Base-by-base conservation (phyloP, 2,113 vertebrate species). In the Bufo bufo region DNA sequence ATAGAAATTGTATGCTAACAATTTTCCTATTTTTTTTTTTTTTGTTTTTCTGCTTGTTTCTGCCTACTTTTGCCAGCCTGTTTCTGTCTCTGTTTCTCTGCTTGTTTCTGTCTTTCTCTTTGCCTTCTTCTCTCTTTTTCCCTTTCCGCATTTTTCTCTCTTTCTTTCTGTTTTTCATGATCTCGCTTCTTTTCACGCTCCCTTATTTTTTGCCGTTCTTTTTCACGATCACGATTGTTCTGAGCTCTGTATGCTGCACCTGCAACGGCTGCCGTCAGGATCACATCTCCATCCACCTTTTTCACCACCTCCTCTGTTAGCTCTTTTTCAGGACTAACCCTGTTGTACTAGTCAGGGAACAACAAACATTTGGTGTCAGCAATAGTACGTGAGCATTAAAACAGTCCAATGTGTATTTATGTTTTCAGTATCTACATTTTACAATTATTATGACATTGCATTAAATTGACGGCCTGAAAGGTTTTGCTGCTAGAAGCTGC, bases 91-190 rank as follows among this genome's bases (percentile, higher is more conserved):
- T 84, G 80, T 59, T 84, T 85, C 63, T 84, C 89, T 0, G 23
- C 49, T 19, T 52, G 54, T 52, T n/a, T 85, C 52, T 78, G 65
- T 47, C 82, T 74, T 50, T 84, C 85, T 84, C 52, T 61, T 75
- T 89, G 87, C 19, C 74, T 47, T 12, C 72, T 84, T 82, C 59
- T 84, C n/a, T 89, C 87, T 45, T 58, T 89, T 78, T 84, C 87
- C 52, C 87, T 84, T 19, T 89, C 87, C 4, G 19, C 12, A 14
- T 23, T 69, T 19, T 10, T 65, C 3, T 89, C 81, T 54, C 82
- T 84, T 47, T 89, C 87, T 58, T 47, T 66, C n/a, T 82, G 52
- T 52, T 52, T 90, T 10, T 84, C 85, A 33, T 23, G 14, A 10
- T 86, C 74, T 33, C 49, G 75, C 33, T 50, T 72, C 45, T 74